These are phyloP conservation scores for Mylabris sibirica DNA, from an alignment of 2,888 invertebrate genomes.

Conservation along the genomic window DNA sequence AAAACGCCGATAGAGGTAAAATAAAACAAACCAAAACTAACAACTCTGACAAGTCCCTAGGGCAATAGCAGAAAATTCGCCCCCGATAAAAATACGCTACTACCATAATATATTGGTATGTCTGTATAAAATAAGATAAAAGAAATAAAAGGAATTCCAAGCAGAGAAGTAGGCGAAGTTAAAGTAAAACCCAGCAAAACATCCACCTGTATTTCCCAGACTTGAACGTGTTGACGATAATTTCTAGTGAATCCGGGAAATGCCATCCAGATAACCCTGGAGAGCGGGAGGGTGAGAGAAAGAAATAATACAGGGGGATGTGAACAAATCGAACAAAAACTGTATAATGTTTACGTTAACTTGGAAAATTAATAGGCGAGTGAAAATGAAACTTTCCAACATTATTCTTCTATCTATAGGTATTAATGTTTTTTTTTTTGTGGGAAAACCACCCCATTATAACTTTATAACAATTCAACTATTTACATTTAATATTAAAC, in stretches of 20 bases:
- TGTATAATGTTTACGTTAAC: background rate
- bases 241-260: slow-evolving; percentile 25
- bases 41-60: slow-evolving; percentile 11
- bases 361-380: background rate
- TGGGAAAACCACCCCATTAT: background rate
- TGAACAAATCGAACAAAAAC: slow-evolving; percentile 5
- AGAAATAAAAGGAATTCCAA: background rate
- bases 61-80: slow-evolving; percentile 21
- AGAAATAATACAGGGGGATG: slow-evolving; percentile 18
- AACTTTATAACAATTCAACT: background rate
- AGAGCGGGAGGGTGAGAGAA: background rate
- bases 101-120: slow-evolving; percentile 4
- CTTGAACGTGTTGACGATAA: slow-evolving; percentile 31
- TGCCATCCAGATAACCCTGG: slow-evolving; percentile 21
- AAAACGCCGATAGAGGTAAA: background rate
- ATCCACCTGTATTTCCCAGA: slow-evolving; percentile 31
- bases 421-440: background rate
- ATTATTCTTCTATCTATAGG: background rate
- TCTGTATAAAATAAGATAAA: slow-evolving; percentile 21
- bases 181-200: slow-evolving; percentile 12
- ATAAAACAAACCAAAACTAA: slow-evolving; percentile 22
- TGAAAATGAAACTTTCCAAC: background rate
- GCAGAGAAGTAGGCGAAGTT: background rate
- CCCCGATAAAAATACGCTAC: slow-evolving; percentile 26
- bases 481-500: background rate